These are phyloP conservation scores for Labroides dimidiatus DNA, from an alignment of 2,797 vertebrate genomes.

Conservation along the genomic window DNA sequence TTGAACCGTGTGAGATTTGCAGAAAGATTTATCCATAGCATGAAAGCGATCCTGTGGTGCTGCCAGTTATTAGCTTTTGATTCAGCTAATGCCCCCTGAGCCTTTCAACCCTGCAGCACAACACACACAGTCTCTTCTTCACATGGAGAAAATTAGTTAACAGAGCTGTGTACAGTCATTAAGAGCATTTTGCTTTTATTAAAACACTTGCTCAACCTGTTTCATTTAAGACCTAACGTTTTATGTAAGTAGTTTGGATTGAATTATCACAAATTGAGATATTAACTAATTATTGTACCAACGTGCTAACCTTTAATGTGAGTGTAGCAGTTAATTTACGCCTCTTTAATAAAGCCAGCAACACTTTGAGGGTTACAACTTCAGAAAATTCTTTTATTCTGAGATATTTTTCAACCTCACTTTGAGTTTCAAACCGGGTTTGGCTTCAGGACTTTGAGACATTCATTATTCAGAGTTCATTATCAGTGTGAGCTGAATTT, in stretches of 20 bases:
- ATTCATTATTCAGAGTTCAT: slow-evolving; percentile 41
- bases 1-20: neutral
- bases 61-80: slow-evolving; percentile 57
- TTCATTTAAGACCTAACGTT: neutral
- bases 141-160: slow-evolving; percentile 43
- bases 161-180: slow-evolving; percentile 13
- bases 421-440: slow-evolving; percentile 38
- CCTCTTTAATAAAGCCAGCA: neutral
- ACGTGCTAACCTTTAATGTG: neutral
- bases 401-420: slow-evolving; percentile 5
- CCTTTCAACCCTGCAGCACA: slow-evolving; percentile 49
- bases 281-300: too few relatives aligned
- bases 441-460: slow-evolving; percentile 47
- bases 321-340: neutral
- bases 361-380: neutral
- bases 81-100: slow-evolving; percentile 51
- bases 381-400: neutral
- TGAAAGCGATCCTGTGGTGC: slow-evolving; percentile 41
- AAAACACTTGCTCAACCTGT: slow-evolving; percentile 21
- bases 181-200: slow-evolving; percentile 22
- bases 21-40: neutral
- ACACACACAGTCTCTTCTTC: slow-evolving; percentile 18
- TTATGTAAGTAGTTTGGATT: too few relatives aligned
- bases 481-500: slow-evolving; percentile 49
- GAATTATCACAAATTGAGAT: neutral